These are phyloP conservation scores for Clarias laeviceps DNA, from an alignment of 2,797 vertebrate species.

Conservation along the genomic window DNA sequence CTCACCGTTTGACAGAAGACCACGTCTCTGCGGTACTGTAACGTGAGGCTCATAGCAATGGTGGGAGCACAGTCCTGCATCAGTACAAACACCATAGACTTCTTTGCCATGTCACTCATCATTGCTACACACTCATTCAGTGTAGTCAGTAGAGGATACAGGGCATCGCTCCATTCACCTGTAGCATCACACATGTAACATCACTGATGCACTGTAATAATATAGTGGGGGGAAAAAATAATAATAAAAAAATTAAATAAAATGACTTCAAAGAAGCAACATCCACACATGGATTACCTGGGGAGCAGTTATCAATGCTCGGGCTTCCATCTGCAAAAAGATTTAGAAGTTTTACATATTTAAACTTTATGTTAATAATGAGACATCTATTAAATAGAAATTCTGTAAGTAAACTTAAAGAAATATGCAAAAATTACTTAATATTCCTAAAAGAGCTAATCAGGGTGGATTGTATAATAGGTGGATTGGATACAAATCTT, in stretches of 20 bases:
- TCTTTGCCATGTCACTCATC: slow-evolving; percentile 98
- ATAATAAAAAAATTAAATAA: neutral
- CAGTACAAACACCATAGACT: slow-evolving; percentile 95
- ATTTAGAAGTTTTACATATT: slow-evolving; percentile 60
- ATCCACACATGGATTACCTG: slow-evolving; percentile 78
- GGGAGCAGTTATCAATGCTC: slow-evolving; percentile 80
- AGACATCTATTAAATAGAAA: slow-evolving; percentile 57
- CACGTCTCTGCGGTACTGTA: slow-evolving; percentile 96
- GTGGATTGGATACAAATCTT: neutral
- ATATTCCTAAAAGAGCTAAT: neutral
- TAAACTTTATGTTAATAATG: slow-evolving; percentile 40
- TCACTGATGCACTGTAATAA: neutral
- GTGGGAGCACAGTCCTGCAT: slow-evolving; percentile 98
- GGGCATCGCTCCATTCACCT: slow-evolving; percentile 97
- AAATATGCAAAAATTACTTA: neutral
- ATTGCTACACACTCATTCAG: slow-evolving; percentile 92
- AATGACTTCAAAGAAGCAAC: neutral
- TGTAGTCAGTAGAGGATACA: slow-evolving; percentile 91
- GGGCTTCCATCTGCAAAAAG: slow-evolving; percentile 83
- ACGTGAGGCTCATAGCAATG: slow-evolving; percentile 87
- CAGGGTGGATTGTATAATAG: neutral
- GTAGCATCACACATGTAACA: slow-evolving; percentile 34
- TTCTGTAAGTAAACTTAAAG: slow-evolving; percentile 20
- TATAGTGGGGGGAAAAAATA: neutral
- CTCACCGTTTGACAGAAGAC: slow-evolving; percentile 98